These are phyloP conservation scores for Sandelia bainsii DNA, from an alignment of 2,797 vertebrate species.

Conservation along the genomic window DNA sequence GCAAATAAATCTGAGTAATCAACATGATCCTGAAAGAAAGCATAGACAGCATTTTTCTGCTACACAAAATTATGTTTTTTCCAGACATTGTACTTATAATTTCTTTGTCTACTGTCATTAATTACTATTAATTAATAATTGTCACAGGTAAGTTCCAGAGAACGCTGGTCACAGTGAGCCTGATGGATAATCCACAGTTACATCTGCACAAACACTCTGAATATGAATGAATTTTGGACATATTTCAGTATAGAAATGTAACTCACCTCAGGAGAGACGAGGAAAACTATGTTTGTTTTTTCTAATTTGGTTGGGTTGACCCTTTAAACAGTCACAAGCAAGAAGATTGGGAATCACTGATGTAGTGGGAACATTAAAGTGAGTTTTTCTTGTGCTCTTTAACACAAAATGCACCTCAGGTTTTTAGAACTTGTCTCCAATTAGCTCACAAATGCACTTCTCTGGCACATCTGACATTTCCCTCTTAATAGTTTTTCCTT, in stretches of 20 bases:
- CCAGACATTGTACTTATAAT: too few relatives aligned
- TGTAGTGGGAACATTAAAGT: not conserved
- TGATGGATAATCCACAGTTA: not conserved
- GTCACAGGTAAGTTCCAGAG: not conserved
- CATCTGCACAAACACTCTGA: too few relatives aligned
- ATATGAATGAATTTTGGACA: not conserved
- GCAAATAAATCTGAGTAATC: not conserved
- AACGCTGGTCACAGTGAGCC: not conserved
- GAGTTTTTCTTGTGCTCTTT: conserved; percentile 21
- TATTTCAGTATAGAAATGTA: not conserved
- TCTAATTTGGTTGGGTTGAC: not conserved
- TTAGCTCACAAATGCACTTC: conserved; percentile 32
- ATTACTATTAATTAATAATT: not conserved
- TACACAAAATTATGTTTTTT: not conserved
- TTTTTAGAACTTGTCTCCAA: conserved; percentile 49
- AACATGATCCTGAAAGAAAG: not conserved
- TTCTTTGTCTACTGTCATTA: too few relatives aligned
- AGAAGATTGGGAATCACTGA: not conserved
- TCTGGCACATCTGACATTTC: conserved; percentile 54
- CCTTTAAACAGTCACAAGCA: not conserved
- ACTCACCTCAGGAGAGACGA: not conserved
- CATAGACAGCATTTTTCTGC: not conserved
- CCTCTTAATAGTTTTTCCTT: conserved; percentile 58
- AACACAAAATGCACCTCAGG: conserved; percentile 11
- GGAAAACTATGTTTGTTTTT: not conserved